These are phyloP conservation scores for Pseudorhiza aurosa DNA, from an alignment of 30 jellyfish, hydroid and myxozoan genomes.

Conservation along the genomic window DNA sequence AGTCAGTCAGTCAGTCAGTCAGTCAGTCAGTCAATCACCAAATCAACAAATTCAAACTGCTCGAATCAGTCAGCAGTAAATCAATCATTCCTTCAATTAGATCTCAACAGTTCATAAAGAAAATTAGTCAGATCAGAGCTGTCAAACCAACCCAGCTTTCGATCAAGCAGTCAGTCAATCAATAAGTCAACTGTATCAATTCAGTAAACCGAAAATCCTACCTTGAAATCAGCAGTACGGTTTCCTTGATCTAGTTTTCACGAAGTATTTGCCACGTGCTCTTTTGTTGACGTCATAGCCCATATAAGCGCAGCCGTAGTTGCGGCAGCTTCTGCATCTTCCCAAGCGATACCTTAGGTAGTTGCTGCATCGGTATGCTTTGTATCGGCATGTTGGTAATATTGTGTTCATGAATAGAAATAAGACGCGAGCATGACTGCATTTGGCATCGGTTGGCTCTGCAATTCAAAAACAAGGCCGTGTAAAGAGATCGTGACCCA, in stretches of 20 bases:
- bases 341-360: neutral
- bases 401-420: constrained; percentile 5
- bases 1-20: neutral
- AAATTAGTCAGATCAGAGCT: too few relatives aligned
- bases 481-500: too few relatives aligned
- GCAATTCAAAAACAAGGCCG: neutral
- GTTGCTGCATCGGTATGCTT: neutral
- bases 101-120: too few relatives aligned
- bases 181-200: neutral
- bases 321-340: neutral
- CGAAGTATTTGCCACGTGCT: constrained; percentile 25
- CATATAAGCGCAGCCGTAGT: neutral
- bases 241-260: neutral
- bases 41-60: too few relatives aligned
- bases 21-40: neutral
- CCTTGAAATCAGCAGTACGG: constrained; percentile 36
- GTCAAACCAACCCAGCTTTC: too few relatives aligned
- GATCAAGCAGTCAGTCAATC: neutral
- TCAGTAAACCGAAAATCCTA: too few relatives aligned
- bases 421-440: constrained; percentile 28
- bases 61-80: too few relatives aligned
- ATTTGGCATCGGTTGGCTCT: neutral
- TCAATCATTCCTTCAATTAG: neutral
- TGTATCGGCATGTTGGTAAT: constrained; percentile 3
- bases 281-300: constrained; percentile 6